phyloP scores from a whole-genome alignment of 2,113 vertebrate genomes.

The Campylomormyrus tamandua region DNA sequence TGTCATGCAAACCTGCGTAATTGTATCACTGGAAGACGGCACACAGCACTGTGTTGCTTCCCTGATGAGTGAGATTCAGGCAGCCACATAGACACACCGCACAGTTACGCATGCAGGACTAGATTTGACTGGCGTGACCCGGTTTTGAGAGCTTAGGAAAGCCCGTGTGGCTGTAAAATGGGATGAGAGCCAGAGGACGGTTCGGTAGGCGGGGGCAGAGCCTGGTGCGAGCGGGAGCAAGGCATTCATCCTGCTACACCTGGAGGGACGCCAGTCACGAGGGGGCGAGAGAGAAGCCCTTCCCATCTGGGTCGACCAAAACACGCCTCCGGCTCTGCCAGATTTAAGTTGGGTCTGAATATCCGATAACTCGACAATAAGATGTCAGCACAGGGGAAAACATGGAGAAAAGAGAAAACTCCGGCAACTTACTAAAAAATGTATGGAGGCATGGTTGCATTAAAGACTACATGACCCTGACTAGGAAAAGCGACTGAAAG shows the following conservation, averaged over 20 bases:
- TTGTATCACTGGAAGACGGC: not conserved
- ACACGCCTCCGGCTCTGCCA: not conserved
- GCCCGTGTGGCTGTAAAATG: slow-evolving; percentile 33
- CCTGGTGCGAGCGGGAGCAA: slow-evolving; percentile 13
- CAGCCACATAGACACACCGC: not conserved
- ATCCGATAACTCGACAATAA: not conserved
- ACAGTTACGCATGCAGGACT: not conserved
- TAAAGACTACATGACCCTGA: not conserved
- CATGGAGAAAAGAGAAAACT: not conserved
- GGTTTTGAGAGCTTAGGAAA: slow-evolving; percentile 28
- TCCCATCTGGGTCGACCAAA: not conserved
- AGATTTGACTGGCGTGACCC: not conserved
- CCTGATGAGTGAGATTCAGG: not conserved
- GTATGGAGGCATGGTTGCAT: not conserved
- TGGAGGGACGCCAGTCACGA: not conserved
- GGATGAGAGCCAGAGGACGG: slow-evolving; percentile 33
- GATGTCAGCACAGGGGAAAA: not conserved
- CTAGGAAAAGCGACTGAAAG: not conserved
- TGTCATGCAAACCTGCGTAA: not conserved
- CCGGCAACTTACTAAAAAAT: not conserved
- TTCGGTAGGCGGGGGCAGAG: slow-evolving; percentile 30
- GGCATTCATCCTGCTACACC: not conserved
- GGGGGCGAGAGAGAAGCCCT: not conserved
- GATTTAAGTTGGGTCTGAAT: slow-evolving; percentile 12
- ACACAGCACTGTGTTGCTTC: not conserved